These are phyloP conservation scores for Drosophila grimshawi DNA, from an alignment of 1,140 invertebrate genomes.

Conservation along the genomic window DNA sequence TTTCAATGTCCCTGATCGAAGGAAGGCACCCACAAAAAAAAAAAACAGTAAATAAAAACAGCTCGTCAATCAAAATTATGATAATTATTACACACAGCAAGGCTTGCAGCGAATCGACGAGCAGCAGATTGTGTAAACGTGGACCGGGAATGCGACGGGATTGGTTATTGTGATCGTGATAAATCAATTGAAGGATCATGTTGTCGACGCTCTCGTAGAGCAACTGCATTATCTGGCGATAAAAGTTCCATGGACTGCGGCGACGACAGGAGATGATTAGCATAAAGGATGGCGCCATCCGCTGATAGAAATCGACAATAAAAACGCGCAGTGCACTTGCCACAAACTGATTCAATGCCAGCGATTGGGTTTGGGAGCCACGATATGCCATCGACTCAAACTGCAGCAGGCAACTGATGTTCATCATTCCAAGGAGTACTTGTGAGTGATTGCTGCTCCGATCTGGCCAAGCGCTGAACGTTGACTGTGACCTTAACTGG, in stretches of 20 bases:
- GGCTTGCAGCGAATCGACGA: constrained; percentile 62
- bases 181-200: constrained; percentile 59
- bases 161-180: constrained; percentile 28
- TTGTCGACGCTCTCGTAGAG: constrained; percentile 65
- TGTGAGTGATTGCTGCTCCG: too few species aligned
- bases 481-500: too few species aligned
- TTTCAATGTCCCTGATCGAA: constrained; percentile 51
- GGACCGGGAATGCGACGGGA: constrained; percentile 29
- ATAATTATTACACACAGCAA: constrained; percentile 20
- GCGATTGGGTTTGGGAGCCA: constrained; percentile 57
- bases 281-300: constrained; percentile 56
- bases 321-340: constrained; percentile 49
- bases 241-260: constrained; percentile 60
- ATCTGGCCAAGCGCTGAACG: too few species aligned
- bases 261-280: constrained; percentile 61
- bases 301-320: constrained; percentile 64
- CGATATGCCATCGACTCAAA: constrained; percentile 60
- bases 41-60: too few species aligned
- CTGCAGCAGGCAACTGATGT: constrained; percentile 57
- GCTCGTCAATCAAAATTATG: too few species aligned
- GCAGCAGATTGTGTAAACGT: constrained; percentile 52
- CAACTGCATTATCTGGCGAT: constrained; percentile 62
- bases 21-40: too few species aligned
- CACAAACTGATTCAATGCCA: constrained; percentile 56
- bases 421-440: constrained; percentile 20